These are phyloP conservation scores for Anthonomus grandis DNA, from an alignment of 1,140 invertebrate genomes.

Conservation along the genomic window DNA sequence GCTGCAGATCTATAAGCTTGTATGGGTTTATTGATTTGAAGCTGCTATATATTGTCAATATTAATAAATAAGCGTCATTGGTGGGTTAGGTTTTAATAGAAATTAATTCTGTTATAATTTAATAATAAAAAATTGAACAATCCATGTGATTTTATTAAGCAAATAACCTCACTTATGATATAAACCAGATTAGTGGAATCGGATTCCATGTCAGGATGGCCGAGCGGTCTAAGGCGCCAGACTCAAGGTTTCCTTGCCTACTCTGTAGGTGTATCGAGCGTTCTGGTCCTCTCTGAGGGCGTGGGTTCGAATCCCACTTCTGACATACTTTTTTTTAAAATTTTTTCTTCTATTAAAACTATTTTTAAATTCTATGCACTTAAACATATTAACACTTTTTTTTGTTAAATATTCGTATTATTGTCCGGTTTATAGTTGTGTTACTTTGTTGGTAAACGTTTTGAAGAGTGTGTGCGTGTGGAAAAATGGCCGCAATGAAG, in stretches of 20 bases:
- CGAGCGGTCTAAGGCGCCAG: slow-evolving; percentile 63
- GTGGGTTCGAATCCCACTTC: slow-evolving; percentile 87
- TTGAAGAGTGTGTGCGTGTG: too few species aligned
- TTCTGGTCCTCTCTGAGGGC: slow-evolving; percentile 81
- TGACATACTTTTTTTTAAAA: slow-evolving; percentile 55
- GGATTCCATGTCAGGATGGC: slow-evolving; percentile 47
- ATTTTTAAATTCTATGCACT: not conserved
- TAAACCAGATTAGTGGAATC: too few species aligned
- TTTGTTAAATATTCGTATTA: not conserved
- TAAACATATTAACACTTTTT: not conserved
- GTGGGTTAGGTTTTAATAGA: too few species aligned
- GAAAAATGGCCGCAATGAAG: slow-evolving; percentile 21
- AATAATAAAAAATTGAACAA: too few species aligned
- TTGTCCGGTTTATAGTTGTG: not conserved
- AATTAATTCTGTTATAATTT: too few species aligned
- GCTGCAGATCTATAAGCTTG: too few species aligned
- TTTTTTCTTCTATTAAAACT: not conserved
- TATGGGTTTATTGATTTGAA: too few species aligned
- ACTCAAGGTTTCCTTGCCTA: slow-evolving; percentile 55
- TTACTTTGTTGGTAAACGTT: too few species aligned
- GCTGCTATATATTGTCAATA: too few species aligned
- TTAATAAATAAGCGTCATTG: too few species aligned
- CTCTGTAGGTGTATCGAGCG: slow-evolving; percentile 47
- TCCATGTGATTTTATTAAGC: too few species aligned
- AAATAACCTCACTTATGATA: too few species aligned